phyloP scores from a whole-genome alignment of 2,113 vertebrate species.

The Callionymus lyra region DNA sequence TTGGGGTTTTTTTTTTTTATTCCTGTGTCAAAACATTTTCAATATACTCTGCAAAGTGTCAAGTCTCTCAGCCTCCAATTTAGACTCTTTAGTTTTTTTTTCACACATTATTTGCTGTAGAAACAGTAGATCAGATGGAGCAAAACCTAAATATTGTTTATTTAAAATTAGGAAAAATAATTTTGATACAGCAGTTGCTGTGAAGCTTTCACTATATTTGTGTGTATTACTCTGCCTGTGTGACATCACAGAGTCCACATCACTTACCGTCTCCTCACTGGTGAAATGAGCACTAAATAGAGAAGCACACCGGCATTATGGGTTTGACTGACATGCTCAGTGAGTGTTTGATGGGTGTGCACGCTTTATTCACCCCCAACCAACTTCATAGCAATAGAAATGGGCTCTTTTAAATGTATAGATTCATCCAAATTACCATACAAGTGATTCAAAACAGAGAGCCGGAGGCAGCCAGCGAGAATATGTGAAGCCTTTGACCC shows the following conservation, averaged over 20 bases:
- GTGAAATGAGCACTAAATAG: conserved; percentile 46
- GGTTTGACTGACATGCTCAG: conserved; percentile 35
- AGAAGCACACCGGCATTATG: conserved; percentile 16
- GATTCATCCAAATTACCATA: conserved; percentile 59
- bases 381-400: conserved; percentile 37
- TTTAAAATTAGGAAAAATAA: no score
- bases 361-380: conserved; percentile 36
- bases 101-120: no score
- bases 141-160: no score
- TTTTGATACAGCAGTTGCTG: no score
- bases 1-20: no score
- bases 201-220: conserved; percentile 7
- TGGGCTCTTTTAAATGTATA: conserved; percentile 64
- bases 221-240: conserved; percentile 1
- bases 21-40: no score
- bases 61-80: no score
- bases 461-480: conserved; percentile 26
- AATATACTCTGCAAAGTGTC: no score
- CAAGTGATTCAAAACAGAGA: conserved; percentile 45
- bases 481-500: conserved; percentile 34
- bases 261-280: conserved; percentile 30
- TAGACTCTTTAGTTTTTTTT: no score
- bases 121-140: no score
- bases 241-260: conserved; percentile 17
- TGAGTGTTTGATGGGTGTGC: conserved; percentile 39